These are phyloP conservation scores for Lithobius niger DNA, from an alignment of 1,140 invertebrate genomes.

Conservation along the genomic window DNA sequence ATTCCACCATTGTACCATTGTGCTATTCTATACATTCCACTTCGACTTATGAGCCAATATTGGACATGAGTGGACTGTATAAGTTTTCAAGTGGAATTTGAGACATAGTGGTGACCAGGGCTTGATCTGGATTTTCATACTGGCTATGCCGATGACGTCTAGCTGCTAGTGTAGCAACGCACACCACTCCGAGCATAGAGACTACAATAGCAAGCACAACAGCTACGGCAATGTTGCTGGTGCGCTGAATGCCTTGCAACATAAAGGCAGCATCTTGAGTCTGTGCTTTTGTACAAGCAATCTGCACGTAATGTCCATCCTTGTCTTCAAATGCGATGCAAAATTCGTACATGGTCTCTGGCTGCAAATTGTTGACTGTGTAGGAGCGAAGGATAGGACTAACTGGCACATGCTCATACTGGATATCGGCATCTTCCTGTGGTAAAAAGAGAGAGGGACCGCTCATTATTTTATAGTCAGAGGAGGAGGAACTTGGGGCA, in stretches of 20 bases:
- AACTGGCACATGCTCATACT: slow-evolving; percentile 15
- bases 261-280: slow-evolving; percentile 22
- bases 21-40: no score
- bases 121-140: slow-evolving; percentile 28
- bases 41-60: slow-evolving; percentile 8
- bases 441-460: no score
- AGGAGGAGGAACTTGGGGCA: no score
- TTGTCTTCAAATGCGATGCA: slow-evolving; percentile 31
- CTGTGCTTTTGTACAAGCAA: slow-evolving; percentile 30
- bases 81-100: slow-evolving; percentile 33
- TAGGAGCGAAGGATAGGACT: slow-evolving; percentile 26
- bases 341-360: slow-evolving; percentile 33
- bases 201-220: slow-evolving; percentile 25
- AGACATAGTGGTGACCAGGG: slow-evolving; percentile 20
- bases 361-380: slow-evolving; percentile 32
- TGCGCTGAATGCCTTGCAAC: slow-evolving; percentile 25
- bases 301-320: slow-evolving; percentile 21
- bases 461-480: no score
- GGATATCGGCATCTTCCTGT: not conserved
- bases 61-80: slow-evolving; percentile 21
- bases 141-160: slow-evolving; percentile 28
- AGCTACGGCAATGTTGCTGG: slow-evolving; percentile 27
- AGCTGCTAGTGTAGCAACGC: slow-evolving; percentile 22
- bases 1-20: no score
- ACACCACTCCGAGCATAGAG: slow-evolving; percentile 22